A percentile compares a stretch with the other conserved stretches of the same genome.
Evolutionary conservation across 2,888 invertebrate species (phyloP).

Genomic region (Galerucella nymphaeae): DNA sequence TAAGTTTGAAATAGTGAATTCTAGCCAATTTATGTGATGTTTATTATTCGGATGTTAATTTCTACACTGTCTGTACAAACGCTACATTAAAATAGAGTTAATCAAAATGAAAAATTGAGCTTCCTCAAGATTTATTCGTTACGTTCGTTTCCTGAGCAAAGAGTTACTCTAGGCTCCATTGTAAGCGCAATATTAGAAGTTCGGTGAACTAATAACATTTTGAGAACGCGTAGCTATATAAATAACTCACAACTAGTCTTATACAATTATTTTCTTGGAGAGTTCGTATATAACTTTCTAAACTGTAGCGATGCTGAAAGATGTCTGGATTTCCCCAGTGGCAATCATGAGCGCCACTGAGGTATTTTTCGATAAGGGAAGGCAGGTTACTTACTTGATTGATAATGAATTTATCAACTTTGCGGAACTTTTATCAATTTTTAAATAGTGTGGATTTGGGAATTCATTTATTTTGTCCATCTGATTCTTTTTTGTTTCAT

Average conservation of each 20-base stretch:
- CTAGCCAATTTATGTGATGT: too few relatives aligned
- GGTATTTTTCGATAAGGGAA: background rate
- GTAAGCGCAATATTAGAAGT: conserved; percentile 7
- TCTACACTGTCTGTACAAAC: too few relatives aligned
- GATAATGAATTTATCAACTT: too few relatives aligned
- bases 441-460: too few relatives aligned
- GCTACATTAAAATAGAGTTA: background rate
- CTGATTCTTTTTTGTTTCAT: too few relatives aligned
- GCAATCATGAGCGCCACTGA: background rate
- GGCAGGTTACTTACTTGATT: too few relatives aligned
- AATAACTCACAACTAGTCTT: conserved; percentile 16
- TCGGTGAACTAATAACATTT: conserved; percentile 8
- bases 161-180: background rate
- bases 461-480: too few relatives aligned
- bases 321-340: conserved; percentile 33
- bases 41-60: too few relatives aligned
- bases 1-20: too few relatives aligned
- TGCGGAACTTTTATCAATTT: too few relatives aligned
- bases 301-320: conserved; percentile 42
- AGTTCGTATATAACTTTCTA: conserved; percentile 29
- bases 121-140: background rate
- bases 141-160: background rate
- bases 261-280: conserved; percentile 9
- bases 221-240: conserved; percentile 9
- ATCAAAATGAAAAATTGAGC: background rate